Evolutionary conservation across 2,797 vertebrate species (phyloP).

Genomic region (Prunella strophiata): DNA sequence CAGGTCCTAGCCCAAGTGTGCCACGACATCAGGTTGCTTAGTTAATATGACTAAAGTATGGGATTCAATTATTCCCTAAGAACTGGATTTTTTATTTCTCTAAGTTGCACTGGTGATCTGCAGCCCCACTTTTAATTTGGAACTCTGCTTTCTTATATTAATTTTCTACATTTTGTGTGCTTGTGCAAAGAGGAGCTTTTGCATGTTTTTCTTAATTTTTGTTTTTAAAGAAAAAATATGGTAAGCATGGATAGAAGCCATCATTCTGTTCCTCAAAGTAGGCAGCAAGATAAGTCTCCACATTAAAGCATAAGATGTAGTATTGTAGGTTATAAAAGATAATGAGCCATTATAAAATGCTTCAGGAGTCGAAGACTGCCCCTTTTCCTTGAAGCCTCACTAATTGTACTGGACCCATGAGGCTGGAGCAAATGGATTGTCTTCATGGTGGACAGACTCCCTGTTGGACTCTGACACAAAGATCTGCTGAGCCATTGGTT

Average conservation of each 20-base stretch:
- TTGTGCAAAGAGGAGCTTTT: background rate
- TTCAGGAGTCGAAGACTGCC: background rate
- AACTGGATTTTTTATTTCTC: background rate
- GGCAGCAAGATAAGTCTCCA: background rate
- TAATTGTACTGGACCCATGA: background rate
- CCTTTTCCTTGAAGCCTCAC: background rate
- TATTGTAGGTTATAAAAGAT: background rate
- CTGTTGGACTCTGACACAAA: background rate
- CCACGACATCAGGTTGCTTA: background rate
- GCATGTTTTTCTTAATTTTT: background rate
- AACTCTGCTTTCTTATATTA: background rate
- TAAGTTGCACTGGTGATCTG: background rate
- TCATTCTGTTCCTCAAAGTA: background rate
- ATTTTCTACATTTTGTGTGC: background rate
- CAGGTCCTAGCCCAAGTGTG: background rate
- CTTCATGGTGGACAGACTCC: background rate
- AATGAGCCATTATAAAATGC: background rate
- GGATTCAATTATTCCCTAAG: background rate
- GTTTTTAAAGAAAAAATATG: background rate
- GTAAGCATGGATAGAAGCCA: background rate
- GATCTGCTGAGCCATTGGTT: background rate
- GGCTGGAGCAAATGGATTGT: background rate
- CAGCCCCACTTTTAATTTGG: background rate
- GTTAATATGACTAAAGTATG: background rate
- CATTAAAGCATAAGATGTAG: background rate